Evolutionary conservation across 2,888 invertebrate genomes (phyloP).

Genomic region (Tribolium freemani): DNA sequence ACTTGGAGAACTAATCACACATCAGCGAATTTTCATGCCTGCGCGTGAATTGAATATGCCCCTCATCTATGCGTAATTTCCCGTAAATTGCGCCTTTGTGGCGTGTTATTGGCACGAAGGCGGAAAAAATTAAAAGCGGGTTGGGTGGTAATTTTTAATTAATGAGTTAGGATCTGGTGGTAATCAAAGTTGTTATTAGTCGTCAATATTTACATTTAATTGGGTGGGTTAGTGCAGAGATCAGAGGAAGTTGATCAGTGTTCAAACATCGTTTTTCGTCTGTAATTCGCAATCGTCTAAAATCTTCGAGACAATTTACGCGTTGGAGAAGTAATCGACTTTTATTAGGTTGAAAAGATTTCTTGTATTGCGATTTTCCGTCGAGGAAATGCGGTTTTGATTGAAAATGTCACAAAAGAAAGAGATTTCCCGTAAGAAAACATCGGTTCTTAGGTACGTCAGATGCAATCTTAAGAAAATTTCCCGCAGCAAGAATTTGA

Average conservation of each 20-base stretch:
- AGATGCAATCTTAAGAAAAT: conserved; percentile 15
- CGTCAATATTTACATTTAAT: conserved; percentile 9
- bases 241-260: neutral
- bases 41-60: neutral
- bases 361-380: conserved; percentile 23
- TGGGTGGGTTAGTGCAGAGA: neutral
- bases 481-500: neutral
- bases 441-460: conserved; percentile 16
- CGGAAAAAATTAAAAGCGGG: neutral
- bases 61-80: neutral
- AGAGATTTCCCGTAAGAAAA: conserved; percentile 13
- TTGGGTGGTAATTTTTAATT: neutral
- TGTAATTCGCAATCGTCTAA: conserved; percentile 2
- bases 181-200: neutral
- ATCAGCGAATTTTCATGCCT: conserved; percentile 15
- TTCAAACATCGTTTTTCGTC: conserved; percentile 5
- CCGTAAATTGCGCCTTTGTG: neutral
- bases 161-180: neutral
- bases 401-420: conserved; percentile 35
- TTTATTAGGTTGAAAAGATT: conserved; percentile 34
- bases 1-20: conserved; percentile 27
- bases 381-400: conserved; percentile 19
- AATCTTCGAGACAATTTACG: conserved; percentile 22
- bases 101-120: neutral
- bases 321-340: conserved; percentile 17